These are phyloP conservation scores for Gallinago stenura DNA, from an alignment of 2,797 vertebrate species.

Conservation along the genomic window DNA sequence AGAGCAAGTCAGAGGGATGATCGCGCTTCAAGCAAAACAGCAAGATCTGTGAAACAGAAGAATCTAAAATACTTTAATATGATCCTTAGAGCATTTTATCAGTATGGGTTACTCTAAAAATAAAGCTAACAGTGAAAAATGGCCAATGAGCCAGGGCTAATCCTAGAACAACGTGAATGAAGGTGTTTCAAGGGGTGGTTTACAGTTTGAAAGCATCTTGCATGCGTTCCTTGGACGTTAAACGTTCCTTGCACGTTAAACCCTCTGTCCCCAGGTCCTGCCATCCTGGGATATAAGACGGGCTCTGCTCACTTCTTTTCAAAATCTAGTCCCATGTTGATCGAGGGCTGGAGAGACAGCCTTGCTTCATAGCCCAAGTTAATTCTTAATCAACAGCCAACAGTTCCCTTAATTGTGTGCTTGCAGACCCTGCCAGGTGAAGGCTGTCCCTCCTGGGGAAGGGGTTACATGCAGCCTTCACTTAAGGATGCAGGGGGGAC, in stretches of 20 bases:
- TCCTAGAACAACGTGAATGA: background rate
- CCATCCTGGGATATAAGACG: background rate
- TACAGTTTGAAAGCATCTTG: background rate
- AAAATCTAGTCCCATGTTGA: background rate
- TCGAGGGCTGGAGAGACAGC: background rate
- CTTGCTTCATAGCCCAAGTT: background rate
- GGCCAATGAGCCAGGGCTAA: background rate
- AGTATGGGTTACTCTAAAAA: background rate
- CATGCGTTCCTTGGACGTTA: background rate
- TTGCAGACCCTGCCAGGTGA: background rate
- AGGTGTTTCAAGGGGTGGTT: background rate
- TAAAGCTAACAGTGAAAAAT: background rate
- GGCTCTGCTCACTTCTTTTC: background rate
- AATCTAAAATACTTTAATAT: background rate
- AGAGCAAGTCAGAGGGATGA: background rate
- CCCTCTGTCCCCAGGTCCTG: background rate
- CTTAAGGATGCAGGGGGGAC: background rate
- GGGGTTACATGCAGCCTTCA: rapidly evolving
- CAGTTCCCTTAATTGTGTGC: background rate
- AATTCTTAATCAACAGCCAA: background rate
- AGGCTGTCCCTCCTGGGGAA: too few species aligned
- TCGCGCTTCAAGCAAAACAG: background rate
- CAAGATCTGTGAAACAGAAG: background rate
- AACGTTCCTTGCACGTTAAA: background rate
- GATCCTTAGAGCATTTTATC: background rate